Evolutionary conservation across 2,888 invertebrate species (phyloP).

Genomic region (Eledona agricola): DNA sequence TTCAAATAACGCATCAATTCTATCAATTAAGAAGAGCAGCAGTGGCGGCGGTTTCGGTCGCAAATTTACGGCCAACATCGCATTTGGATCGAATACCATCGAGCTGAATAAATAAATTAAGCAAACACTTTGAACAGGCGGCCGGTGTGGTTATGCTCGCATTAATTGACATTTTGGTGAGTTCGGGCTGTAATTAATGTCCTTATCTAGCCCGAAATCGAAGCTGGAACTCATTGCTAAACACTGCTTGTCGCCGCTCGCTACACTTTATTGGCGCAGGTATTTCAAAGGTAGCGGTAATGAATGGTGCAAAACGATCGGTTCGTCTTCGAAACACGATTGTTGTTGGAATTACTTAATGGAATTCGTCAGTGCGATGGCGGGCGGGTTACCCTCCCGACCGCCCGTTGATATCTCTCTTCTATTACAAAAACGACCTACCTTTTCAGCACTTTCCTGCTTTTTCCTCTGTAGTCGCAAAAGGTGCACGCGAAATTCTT

Average conservation of each 20-base stretch:
- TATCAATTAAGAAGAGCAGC: slow-evolving; percentile 33
- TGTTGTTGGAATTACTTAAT: slow-evolving; percentile 1
- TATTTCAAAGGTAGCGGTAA: slow-evolving; percentile 17
- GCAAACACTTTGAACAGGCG: slow-evolving; percentile 50
- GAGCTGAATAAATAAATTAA: slow-evolving; percentile 51
- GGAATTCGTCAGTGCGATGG: background rate
- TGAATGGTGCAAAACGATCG: slow-evolving; percentile 6
- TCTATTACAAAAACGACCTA: too few relatives aligned
- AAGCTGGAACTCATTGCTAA: slow-evolving; percentile 45
- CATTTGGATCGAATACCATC: slow-evolving; percentile 32
- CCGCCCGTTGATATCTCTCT: slow-evolving; percentile 27
- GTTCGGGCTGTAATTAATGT: slow-evolving; percentile 59
- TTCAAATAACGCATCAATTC: slow-evolving; percentile 25
- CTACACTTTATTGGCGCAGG: slow-evolving; percentile 27
- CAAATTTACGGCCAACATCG: slow-evolving; percentile 29
- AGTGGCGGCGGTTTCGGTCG: slow-evolving; percentile 22
- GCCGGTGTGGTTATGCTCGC: slow-evolving; percentile 43
- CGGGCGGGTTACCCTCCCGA: slow-evolving; percentile 16
- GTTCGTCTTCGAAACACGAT: slow-evolving; percentile 3
- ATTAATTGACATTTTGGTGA: slow-evolving; percentile 60
- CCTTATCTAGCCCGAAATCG: slow-evolving; percentile 57
- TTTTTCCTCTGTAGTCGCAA: slow-evolving; percentile 68
- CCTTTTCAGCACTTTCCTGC: slow-evolving; percentile 64
- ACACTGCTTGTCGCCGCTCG: slow-evolving; percentile 36
- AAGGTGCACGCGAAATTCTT: slow-evolving; percentile 63